A percentile compares a stretch with the other conserved stretches of the same genome.
Conservation (phyloP, 1,140 invertebrate species). For the Scaptomyza hsui region DNA sequence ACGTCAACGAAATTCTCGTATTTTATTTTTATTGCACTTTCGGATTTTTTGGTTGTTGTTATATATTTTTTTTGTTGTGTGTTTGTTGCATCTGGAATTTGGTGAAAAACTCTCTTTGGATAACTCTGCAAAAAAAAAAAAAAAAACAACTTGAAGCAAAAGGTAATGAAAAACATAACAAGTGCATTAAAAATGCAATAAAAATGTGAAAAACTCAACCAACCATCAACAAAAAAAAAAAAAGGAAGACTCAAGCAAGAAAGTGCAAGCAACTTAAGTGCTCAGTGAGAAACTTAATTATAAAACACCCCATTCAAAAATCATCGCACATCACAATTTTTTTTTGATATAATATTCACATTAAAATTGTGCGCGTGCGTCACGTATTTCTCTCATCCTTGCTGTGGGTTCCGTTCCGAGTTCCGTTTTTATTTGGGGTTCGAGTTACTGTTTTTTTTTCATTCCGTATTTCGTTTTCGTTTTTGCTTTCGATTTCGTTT, state of each 20-base stretch:
- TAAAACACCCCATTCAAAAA: constrained; percentile 53
- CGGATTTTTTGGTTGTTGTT: constrained; percentile 4
- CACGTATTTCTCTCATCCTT: constrained; percentile 32
- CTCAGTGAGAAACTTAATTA: constrained; percentile 37
- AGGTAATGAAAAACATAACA: not conserved
- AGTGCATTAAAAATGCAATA: constrained; percentile 1
- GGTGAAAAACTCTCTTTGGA: not conserved
- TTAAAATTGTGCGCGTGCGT: constrained; percentile 66
- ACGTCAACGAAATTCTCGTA: constrained; percentile 13
- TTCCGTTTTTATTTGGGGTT: not conserved
- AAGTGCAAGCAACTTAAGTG: constrained; percentile 3
- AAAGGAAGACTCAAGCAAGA: not conserved
- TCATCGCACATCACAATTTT: constrained; percentile 7
- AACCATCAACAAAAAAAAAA: not conserved
- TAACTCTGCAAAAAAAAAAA: not conserved
- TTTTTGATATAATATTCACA: constrained; percentile 44
- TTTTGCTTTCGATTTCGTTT: not conserved
- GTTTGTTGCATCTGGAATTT: not conserved
- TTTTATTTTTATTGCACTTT: constrained; percentile 11
- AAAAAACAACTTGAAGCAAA: not conserved
- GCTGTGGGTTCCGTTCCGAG: not conserved
- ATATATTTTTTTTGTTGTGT: not conserved
- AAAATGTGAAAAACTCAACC: constrained; percentile 7
- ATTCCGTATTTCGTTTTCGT: not conserved
- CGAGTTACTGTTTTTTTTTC: not conserved